These are phyloP conservation scores for Tiaroga cobitis DNA, from an alignment of 2,797 vertebrate genomes.

Conservation along the genomic window DNA sequence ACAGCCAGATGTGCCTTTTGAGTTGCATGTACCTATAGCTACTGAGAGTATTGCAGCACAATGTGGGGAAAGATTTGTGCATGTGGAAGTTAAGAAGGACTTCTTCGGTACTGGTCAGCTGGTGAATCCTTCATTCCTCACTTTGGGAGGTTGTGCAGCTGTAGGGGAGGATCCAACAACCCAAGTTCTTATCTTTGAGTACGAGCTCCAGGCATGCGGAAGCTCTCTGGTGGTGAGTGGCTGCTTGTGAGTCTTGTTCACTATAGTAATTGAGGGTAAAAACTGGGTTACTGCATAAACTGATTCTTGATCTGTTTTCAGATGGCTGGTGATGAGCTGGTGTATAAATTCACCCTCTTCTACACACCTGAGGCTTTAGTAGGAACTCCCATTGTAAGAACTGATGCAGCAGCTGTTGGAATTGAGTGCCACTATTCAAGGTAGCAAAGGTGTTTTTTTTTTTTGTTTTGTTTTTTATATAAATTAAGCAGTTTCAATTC, in stretches of 20 bases:
- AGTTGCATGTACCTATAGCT: slow-evolving; percentile 56
- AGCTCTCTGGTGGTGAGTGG: slow-evolving; percentile 63
- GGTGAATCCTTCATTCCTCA: slow-evolving; percentile 47
- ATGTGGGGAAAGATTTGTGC: slow-evolving; percentile 64
- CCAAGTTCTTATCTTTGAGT: slow-evolving; percentile 67
- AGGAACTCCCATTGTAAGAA: slow-evolving; percentile 63
- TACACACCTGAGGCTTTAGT: slow-evolving; percentile 62
- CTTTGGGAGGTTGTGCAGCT: slow-evolving; percentile 62
- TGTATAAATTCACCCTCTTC: slow-evolving; percentile 69
- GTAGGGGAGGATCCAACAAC: slow-evolving; percentile 44
- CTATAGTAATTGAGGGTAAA: neutral
- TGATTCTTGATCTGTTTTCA: slow-evolving; percentile 43
- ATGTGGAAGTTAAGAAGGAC: slow-evolving; percentile 71
- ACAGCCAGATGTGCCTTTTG: neutral
- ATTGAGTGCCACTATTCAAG: slow-evolving; percentile 77
- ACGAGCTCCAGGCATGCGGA: slow-evolving; percentile 67
- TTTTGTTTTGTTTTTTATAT: neutral
- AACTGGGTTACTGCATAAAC: neutral
- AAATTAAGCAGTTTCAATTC: neutral
- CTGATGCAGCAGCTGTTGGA: slow-evolving; percentile 58
- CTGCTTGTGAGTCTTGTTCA: neutral
- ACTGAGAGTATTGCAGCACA: slow-evolving; percentile 63
- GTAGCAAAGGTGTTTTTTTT: slow-evolving; percentile 53
- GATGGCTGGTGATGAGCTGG: slow-evolving; percentile 61
- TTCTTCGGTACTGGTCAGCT: slow-evolving; percentile 69